Evolutionary conservation across 1,140 invertebrate species (phyloP).

Genomic region (Ostrea denselamellosa): DNA sequence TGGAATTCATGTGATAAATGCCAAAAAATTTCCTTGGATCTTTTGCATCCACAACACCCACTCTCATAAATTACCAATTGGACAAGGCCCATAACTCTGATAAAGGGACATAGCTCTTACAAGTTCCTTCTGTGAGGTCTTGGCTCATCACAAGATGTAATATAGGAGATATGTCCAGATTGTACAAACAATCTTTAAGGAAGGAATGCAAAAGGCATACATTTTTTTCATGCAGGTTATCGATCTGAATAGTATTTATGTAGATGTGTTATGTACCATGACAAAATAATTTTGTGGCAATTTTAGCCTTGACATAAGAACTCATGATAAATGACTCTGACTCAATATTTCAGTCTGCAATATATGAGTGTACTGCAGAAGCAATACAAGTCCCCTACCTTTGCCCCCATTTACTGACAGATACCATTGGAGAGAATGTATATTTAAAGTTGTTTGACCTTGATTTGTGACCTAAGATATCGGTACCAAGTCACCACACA

Average conservation of each 20-base stretch:
- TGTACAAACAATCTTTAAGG: not conserved
- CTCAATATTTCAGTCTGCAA: too few relatives aligned
- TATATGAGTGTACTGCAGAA: too few relatives aligned
- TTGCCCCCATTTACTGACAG: too few relatives aligned
- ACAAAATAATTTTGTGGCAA: too few relatives aligned
- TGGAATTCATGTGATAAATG: not conserved
- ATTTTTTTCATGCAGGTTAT: not conserved
- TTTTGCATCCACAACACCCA: not conserved
- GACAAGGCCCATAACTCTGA: conserved; percentile 25
- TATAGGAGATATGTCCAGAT: not conserved
- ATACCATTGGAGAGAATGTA: too few relatives aligned
- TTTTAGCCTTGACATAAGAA: too few relatives aligned
- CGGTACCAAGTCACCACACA: too few relatives aligned
- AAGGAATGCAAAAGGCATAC: not conserved
- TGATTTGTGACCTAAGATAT: too few relatives aligned
- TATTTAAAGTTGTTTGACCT: too few relatives aligned
- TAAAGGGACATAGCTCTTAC: conserved; percentile 29
- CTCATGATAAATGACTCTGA: too few relatives aligned
- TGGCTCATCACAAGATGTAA: conserved; percentile 13
- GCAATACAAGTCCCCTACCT: too few relatives aligned
- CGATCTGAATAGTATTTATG: not conserved
- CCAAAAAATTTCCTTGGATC: conserved; percentile 7
- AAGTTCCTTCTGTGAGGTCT: conserved; percentile 34
- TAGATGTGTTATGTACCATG: too few relatives aligned
- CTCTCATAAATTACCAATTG: conserved; percentile 30